phyloP scores from a whole-genome alignment of 1,140 invertebrate genomes.

The Zaprionus tsacasi region DNA sequence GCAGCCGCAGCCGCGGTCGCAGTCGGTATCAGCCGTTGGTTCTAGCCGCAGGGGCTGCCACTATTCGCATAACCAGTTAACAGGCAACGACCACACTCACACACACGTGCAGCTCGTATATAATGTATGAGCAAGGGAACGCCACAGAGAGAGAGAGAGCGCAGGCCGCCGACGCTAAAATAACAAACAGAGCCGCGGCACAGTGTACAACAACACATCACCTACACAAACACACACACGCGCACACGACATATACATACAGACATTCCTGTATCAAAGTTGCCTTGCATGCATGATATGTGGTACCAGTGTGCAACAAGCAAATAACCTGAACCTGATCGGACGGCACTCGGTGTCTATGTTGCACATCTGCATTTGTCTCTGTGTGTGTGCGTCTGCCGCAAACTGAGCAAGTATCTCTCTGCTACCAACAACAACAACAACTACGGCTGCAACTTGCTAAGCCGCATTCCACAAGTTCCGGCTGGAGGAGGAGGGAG shows the following conservation, averaged over 20 bases:
- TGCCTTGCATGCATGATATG: background rate
- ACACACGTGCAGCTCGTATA: background rate
- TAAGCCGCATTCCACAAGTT: constrained; percentile 70
- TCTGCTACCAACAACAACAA: constrained; percentile 28
- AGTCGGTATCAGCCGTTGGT: constrained; percentile 50
- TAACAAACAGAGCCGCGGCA: constrained; percentile 29
- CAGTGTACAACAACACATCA: background rate
- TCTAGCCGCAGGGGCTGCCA: constrained; percentile 65
- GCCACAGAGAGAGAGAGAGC: constrained; percentile 13
- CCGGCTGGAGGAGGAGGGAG: constrained; percentile 38
- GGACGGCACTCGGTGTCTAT: constrained; percentile 43
- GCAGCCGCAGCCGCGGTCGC: constrained; percentile 24
- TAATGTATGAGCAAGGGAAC: background rate
- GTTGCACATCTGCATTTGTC: constrained; percentile 52
- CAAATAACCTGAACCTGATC: constrained; percentile 68
- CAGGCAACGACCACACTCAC: constrained; percentile 42
- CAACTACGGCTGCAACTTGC: constrained; percentile 62
- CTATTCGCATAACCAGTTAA: constrained; percentile 79
- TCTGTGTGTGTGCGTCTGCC: constrained; percentile 7
- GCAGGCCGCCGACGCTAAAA: constrained; percentile 21
- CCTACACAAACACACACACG: background rate
- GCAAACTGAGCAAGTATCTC: constrained; percentile 9
- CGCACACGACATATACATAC: background rate
- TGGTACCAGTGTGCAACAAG: constrained; percentile 48
- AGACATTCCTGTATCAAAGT: constrained; percentile 6